Evolutionary conservation across 23 tunicate genomes (phyloP).

Genomic region (Diplosoma virens): DNA sequence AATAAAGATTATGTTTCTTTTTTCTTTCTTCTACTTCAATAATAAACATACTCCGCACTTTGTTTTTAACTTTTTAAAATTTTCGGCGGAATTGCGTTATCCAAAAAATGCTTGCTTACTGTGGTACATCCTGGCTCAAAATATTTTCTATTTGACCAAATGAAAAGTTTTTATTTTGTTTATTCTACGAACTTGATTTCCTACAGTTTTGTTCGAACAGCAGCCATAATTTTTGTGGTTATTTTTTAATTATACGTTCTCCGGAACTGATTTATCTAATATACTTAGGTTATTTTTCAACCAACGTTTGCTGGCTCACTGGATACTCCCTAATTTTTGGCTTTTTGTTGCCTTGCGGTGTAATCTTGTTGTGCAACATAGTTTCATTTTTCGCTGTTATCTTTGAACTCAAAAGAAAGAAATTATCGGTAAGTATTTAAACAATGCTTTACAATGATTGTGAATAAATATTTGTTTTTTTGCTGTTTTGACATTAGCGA

Average conservation of each 20-base stretch:
- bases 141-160: too few relatives aligned
- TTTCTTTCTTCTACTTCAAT: too few relatives aligned
- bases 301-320: conserved; percentile 13
- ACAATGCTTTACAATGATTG: too few relatives aligned
- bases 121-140: too few relatives aligned
- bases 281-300: not conserved
- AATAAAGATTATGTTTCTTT: too few relatives aligned
- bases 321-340: not conserved
- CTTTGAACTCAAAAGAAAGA: not conserved
- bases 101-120: too few relatives aligned
- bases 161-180: not conserved
- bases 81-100: too few relatives aligned
- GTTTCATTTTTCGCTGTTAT: conserved; percentile 1
- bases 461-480: too few relatives aligned
- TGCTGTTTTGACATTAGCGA: too few relatives aligned
- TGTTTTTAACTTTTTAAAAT: too few relatives aligned
- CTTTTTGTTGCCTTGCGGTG: conserved; percentile 23
- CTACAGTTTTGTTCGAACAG: not conserved
- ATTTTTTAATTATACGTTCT: too few relatives aligned
- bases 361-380: not conserved
- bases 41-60: too few relatives aligned
- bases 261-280: not conserved
- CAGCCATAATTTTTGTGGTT: not conserved
- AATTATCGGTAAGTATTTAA: not conserved
- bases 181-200: not conserved